These are phyloP conservation scores for Cantharis nigra DNA, from an alignment of 2,888 invertebrate genomes.

Conservation along the genomic window DNA sequence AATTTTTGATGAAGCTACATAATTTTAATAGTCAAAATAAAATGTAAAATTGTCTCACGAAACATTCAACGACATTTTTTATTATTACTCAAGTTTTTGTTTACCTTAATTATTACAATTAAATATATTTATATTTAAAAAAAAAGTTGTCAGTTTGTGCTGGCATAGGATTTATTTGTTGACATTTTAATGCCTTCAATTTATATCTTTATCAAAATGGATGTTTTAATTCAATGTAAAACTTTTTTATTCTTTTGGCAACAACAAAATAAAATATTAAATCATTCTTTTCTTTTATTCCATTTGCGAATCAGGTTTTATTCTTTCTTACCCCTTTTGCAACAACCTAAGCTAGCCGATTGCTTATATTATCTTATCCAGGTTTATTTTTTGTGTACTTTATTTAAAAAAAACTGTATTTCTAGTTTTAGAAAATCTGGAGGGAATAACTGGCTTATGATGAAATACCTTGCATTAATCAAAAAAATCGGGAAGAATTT, in stretches of 20 bases:
- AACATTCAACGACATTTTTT: neutral
- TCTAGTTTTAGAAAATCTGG: too few species aligned
- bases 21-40: slow-evolving; percentile 2
- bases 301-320: neutral
- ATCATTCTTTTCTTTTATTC: neutral
- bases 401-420: too few species aligned
- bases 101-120: neutral
- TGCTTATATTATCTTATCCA: too few species aligned
- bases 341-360: too few species aligned
- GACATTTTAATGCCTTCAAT: neutral
- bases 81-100: neutral
- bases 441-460: too few species aligned
- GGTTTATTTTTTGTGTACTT: too few species aligned
- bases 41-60: neutral
- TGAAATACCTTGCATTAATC: too few species aligned
- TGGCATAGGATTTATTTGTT: neutral
- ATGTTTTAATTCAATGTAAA: neutral
- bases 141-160: neutral
- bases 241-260: neutral
- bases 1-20: neutral
- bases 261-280: neutral
- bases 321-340: neutral
- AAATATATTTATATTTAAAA: neutral
- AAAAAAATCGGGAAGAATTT: too few species aligned
- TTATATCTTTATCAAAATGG: neutral